Evolutionary conservation across 2,888 invertebrate species (phyloP), one percentile per base, ranked within the genome.

Genomic region (Cybosia mesomella): DNA sequence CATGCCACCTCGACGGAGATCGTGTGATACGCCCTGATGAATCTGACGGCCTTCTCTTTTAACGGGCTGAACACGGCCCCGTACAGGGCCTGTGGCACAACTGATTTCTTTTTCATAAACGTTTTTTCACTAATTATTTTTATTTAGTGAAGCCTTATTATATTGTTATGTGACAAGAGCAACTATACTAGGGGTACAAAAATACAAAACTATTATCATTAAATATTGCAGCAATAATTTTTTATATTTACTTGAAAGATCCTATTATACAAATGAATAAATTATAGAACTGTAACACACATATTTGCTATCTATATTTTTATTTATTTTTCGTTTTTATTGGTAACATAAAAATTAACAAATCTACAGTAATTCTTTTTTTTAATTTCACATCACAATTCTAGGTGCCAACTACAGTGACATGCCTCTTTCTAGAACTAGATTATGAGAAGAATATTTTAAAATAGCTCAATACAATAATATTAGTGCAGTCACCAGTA

Each of bases 331-430:
- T 54, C 2, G 11, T 60, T 39, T 65, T 58, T 69, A 53, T 63
- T 36, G 55, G 22, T 76, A 71, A 67, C 54, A 53, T 36, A 43
- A 67, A 62, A 67, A 43, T 69, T 34, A 73, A 73, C 65, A 66
- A 66, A 24, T 67, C 18, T 66, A 68, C 36, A 65, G 64, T 64
- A 67, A 68, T 61, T 64, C n/a, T 7, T 54, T 68, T 4, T 60
- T 69, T 69, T 5, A 70, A 71, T 67, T 65, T 66, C 80, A 77
- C 54, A 70, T 74, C 63, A 68, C 58, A 64, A 61, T 2, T 39
- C 32, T 28, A 57, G 18, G 22, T 49, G 32, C n/a, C 28, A 62
- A 49, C n/a, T 61, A 61, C 24, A 21, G 8, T 15, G 49, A 32
- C 43, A 49, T 9, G n/a, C 49, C 28, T 53, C n/a, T 49, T 32